Evolutionary conservation across 2,888 invertebrate genomes (phyloP), one percentile per base, ranked within the genome.

Genomic region (Acleris laterana): DNA sequence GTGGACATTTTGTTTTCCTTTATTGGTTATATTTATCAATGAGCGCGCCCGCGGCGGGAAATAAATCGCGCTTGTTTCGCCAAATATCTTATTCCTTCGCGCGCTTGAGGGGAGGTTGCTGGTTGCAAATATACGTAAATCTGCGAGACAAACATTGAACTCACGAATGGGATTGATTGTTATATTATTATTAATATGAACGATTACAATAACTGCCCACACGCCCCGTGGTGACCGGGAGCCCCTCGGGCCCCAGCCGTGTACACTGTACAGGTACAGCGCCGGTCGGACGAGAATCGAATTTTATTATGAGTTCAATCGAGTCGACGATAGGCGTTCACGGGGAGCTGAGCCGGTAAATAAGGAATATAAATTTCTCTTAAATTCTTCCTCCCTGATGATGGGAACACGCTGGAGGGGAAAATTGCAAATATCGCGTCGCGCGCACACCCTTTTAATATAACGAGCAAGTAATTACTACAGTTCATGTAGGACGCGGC

Each of bases 11-110:
- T 88, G 85, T 87, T 88, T 86, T 80, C 81, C 84, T 87, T 88
- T 88, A 89, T 88, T 88, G 84, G 87, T 83, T 81, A 82, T 87
- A 89, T 87, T 88, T 88, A 87, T 88, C 87, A 88, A 82, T 81
- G 80, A 71, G 79, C 78, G 78, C 78, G 80, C 84, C 80, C 75
- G 82, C 75, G 78, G 83, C 75, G 80, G 79, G 71, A 76, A 82
- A 87, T 87, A 84, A 84, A 87, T 86, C 78, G 82, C 78, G 81
- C 79, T 81, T 80, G 82, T 83, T 84, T 77, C 50, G 19, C 60
- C 49, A 61, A 65, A 65, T 56, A 65, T 61, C 65, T 61, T 65
- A 62, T 64, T 62, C 52, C 59, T 64, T 64, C 59, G 42, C 53
- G 48, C n/a, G 17, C n/a, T 20, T 17, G 49, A 20, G 49, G 48